Evolutionary conservation across 1,140 invertebrate species (phyloP).

Genomic region (Mercenaria mercenaria): DNA sequence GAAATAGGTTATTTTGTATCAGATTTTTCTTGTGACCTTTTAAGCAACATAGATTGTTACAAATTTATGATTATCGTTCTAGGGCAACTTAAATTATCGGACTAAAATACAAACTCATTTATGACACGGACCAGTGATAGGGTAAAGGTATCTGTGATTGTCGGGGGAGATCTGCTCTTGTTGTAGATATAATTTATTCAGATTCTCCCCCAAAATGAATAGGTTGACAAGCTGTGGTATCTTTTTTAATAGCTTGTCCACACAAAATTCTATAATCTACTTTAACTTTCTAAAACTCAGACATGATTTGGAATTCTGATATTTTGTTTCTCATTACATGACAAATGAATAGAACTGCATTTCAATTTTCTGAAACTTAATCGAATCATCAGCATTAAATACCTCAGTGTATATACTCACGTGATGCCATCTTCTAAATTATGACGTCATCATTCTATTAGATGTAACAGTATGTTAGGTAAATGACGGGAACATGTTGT

Average conservation of each 20-base stretch:
- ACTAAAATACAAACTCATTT: too few species aligned
- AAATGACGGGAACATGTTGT: not conserved
- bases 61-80: too few species aligned
- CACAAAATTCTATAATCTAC: too few species aligned
- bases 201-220: not conserved
- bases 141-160: conserved; percentile 37
- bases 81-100: too few species aligned
- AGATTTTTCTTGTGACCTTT: too few species aligned
- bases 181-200: conserved; percentile 54
- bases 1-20: too few species aligned
- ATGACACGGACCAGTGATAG: not conserved
- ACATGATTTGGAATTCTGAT: too few species aligned
- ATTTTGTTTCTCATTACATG: too few species aligned
- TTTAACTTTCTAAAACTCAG: too few species aligned
- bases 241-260: too few species aligned
- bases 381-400: conserved; percentile 22
- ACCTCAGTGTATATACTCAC: conserved; percentile 38
- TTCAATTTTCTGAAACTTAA: not conserved
- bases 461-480: not conserved
- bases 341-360: not conserved
- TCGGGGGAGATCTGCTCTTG: not conserved
- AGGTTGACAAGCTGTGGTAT: too few species aligned
- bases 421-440: not conserved
- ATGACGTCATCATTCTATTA: not conserved
- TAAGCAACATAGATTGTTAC: too few species aligned